Evolutionary conservation across 2,113 vertebrate genomes (phyloP).

Genomic region (Bucco capensis): DNA sequence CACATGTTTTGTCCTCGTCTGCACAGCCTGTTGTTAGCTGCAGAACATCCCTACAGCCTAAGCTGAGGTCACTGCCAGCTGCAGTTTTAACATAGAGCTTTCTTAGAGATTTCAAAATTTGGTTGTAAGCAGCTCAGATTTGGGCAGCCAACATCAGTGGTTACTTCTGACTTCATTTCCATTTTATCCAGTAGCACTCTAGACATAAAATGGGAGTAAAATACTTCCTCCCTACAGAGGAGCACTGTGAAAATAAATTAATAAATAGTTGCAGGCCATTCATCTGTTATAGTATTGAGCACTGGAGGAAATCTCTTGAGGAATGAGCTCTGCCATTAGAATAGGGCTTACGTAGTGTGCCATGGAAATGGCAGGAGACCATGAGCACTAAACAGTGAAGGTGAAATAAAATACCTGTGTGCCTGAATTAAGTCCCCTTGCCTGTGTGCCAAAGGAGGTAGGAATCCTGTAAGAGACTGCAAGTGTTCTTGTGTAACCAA

Average conservation of each 20-base stretch:
- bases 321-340: constrained; percentile 32
- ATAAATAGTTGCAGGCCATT: not conserved
- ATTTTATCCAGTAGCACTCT: not conserved
- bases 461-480: not conserved
- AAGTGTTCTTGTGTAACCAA: not conserved
- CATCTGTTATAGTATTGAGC: not conserved
- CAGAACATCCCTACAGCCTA: not conserved
- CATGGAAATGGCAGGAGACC: not conserved
- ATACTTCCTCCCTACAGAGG: not conserved
- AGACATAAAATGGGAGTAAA: not conserved
- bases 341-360: not conserved
- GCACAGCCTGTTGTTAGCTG: not conserved
- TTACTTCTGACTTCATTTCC: not conserved
- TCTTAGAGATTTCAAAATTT: not conserved
- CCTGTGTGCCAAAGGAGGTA: rapidly evolving
- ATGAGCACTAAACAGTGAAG: not conserved
- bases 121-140: not conserved
- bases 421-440: not conserved
- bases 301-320: not conserved
- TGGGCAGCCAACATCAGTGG: not conserved
- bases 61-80: not conserved
- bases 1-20: not conserved
- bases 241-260: not conserved
- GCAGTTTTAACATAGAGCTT: rapidly evolving
- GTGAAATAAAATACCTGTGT: not conserved